Evolutionary conservation across 1,140 invertebrate genomes (phyloP).

Genomic region (Listronotus bonariensis): DNA sequence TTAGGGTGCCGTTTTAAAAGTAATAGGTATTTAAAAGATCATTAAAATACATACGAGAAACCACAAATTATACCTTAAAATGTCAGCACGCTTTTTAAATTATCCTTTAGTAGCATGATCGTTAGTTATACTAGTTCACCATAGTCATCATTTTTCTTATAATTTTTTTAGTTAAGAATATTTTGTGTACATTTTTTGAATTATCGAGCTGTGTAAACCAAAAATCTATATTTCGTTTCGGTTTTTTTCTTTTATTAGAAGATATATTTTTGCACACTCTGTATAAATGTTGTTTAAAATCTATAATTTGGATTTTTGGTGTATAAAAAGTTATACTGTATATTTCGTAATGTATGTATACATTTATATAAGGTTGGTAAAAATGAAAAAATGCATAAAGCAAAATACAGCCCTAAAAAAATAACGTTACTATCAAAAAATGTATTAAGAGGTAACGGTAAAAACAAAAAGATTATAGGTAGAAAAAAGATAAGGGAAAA

Average conservation of each 20-base stretch:
- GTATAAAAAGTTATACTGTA: constrained; percentile 10
- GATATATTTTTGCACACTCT: neutral
- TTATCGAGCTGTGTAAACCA: constrained; percentile 22
- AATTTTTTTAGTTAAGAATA: constrained; percentile 24
- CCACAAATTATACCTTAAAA: too few relatives aligned
- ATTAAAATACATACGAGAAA: too few relatives aligned
- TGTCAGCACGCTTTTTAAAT: neutral
- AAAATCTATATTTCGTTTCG: constrained; percentile 16
- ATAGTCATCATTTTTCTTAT: neutral
- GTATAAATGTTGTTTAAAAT: neutral
- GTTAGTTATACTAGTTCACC: neutral
- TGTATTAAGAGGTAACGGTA: neutral
- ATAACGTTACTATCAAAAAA: neutral
- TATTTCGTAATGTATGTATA: neutral
- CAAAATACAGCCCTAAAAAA: neutral
- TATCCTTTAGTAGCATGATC: neutral
- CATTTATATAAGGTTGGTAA: constrained; percentile 5
- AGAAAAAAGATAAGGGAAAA: constrained; percentile 22
- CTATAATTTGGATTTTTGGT: constrained; percentile 26
- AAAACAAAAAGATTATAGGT: constrained; percentile 7
- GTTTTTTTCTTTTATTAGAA: too few relatives aligned
- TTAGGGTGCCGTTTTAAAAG: too few relatives aligned
- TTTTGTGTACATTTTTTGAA: constrained; percentile 32
- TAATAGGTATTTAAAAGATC: too few relatives aligned
- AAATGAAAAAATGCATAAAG: constrained; percentile 3